Conservation (phyloP, 35 echinoderm and acorn worm genomes). For the Lytechinus pictus region DNA sequence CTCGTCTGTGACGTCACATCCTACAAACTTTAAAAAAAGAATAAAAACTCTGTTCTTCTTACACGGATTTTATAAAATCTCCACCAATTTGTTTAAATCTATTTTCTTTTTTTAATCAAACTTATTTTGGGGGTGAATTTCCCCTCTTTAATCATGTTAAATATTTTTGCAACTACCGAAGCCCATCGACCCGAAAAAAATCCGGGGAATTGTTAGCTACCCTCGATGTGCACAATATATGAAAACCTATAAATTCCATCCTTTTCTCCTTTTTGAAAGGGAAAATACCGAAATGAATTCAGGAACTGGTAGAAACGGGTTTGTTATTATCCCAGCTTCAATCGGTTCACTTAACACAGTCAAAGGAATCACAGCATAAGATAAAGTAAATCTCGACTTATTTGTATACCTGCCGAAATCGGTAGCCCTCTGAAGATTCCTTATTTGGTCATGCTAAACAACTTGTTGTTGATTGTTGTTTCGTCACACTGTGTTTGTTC, state of each 20-base stretch:
- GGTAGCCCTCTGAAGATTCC: neutral
- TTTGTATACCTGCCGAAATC: neutral
- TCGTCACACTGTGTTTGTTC: neutral
- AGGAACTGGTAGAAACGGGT: neutral
- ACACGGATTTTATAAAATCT: no score
- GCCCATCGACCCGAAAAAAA: neutral
- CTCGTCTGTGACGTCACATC: no score
- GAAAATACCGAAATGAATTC: neutral
- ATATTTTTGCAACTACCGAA: neutral
- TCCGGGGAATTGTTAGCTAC: neutral
- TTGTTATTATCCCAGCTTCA: neutral
- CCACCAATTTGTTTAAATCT: no score
- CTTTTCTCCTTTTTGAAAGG: neutral
- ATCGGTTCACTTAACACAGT: neutral
- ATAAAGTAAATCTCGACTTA: neutral
- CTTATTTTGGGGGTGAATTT: no score
- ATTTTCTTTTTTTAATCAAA: no score
- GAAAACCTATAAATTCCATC: neutral
- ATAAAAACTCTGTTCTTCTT: no score
- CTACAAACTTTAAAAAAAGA: no score
- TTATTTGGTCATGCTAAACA: neutral
- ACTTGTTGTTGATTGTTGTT: slow-evolving; percentile 14
- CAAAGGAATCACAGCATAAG: neutral
- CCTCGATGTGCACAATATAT: neutral
- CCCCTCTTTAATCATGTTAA: no score